These are phyloP conservation scores for Ageneiosus marmoratus DNA, from an alignment of 2,113 vertebrate genomes.

Conservation along the genomic window DNA sequence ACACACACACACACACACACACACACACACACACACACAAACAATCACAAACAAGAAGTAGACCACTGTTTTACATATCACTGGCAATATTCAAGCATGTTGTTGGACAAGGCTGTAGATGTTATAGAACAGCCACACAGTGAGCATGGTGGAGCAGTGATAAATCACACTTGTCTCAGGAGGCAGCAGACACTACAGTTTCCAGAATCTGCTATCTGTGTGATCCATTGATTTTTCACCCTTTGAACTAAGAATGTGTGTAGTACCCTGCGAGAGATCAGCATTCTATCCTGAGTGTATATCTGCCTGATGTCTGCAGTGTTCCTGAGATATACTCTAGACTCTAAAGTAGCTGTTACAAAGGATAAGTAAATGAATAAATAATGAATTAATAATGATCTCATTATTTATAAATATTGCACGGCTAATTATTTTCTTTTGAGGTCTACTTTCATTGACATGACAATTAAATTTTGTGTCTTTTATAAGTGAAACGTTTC, in stretches of 20 bases:
- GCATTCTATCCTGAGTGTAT: background rate
- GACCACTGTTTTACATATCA: conserved; percentile 44
- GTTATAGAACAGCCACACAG: conserved; percentile 23
- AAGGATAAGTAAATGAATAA: background rate
- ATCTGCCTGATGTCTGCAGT: background rate
- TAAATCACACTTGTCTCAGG: conserved; percentile 43
- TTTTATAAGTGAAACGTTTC: background rate
- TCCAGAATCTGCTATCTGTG: conserved; percentile 26
- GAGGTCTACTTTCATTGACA: background rate
- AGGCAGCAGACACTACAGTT: background rate
- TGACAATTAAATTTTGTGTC: background rate
- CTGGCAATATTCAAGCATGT: conserved; percentile 25
- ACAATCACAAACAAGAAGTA: conserved; percentile 8
- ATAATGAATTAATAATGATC: background rate
- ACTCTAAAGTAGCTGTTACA: background rate
- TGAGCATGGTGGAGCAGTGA: conserved; percentile 21
- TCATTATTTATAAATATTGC: background rate
- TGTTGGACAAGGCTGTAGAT: background rate
- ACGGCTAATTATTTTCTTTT: background rate
- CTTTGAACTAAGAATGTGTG: conserved; percentile 13
- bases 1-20: too few species aligned
- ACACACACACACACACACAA: background rate
- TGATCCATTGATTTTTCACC: conserved; percentile 29
- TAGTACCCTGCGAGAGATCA: background rate
- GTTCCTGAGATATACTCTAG: background rate